Base-by-base conservation (phyloP, 2,797 vertebrate genomes). In the Lepilemur septentrionalis region DNA sequence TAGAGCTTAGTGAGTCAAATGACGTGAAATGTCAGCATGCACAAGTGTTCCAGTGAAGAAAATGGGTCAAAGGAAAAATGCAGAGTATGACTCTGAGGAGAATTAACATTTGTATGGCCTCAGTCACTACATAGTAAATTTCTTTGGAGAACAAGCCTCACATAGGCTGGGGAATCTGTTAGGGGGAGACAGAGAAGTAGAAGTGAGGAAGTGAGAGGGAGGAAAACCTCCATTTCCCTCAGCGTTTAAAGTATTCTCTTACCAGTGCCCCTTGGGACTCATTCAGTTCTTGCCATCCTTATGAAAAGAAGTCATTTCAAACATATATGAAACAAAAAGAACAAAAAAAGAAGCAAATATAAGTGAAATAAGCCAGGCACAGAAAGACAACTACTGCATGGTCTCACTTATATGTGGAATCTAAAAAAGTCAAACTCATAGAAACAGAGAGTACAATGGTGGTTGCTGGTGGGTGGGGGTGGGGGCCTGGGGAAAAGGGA, bases 31-130 rank as follows among this genome's bases (percentile, higher is more conserved):
- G 52, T 73, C 18, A 93, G 32, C 50, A 81, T 30, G 38, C 2
- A 30, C 73, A 96, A 78, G 23, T 55, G 22, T 85, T 52, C 15
- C 69, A 79, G 22, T 79, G 80, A 69, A 57, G 70, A 86, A 91
- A 96, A 86, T 43, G 63, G 48, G 38, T 93, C 73, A 95, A 73
- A 97, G 57, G 48, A 22, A 95, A 96, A 93, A 86, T 20, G 52
- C 4, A 67, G 10, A 72, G 72, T 72, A 61, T 48, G 22, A 46
- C 20, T 63, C 76, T 85, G 48, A 89, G 9, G 25, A 94, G 43
- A 55, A 7, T 35, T 72, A 87, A 84, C 18, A 63, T 91, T 78
- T 48, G 13, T 35, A 55, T 35, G 52, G 65, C 30, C 55, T 92
- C 22, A 30, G 15, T 92, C 50, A 80, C 48, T 61, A 61, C 18